phyloP scores from a whole-genome alignment of 2,113 vertebrate species.

The Physeter macrocephalus region DNA sequence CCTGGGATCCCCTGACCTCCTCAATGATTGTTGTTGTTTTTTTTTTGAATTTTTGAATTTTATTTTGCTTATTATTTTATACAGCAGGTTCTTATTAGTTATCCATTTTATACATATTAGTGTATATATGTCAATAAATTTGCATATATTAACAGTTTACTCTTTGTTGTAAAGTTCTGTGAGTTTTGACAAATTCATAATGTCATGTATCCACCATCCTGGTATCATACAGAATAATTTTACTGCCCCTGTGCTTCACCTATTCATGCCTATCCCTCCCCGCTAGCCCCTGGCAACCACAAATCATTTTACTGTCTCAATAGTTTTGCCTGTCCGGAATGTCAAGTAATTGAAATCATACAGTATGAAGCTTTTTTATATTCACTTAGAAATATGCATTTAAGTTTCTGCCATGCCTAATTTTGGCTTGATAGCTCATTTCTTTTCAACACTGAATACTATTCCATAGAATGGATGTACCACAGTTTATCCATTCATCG shows the following conservation, averaged over 20 bases:
- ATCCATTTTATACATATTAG: too few species aligned
- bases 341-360: background rate
- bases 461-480: background rate
- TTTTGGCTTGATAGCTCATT: background rate
- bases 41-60: too few species aligned
- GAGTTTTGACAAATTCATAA: background rate
- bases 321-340: background rate
- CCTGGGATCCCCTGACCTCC: background rate
- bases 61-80: too few species aligned
- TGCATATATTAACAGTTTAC: background rate
- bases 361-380: background rate
- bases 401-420: background rate
- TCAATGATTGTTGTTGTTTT: too few species aligned
- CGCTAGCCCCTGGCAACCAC: background rate
- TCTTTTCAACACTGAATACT: background rate
- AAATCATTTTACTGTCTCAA: background rate
- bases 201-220: background rate
- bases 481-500: background rate
- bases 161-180: background rate
- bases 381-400: background rate
- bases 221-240: background rate
- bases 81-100: too few species aligned
- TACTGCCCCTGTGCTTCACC: background rate
- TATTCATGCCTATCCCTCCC: background rate
- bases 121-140: background rate